Evolutionary conservation across 2,888 invertebrate species (phyloP).

Genomic region (Dascillus cervinus): DNA sequence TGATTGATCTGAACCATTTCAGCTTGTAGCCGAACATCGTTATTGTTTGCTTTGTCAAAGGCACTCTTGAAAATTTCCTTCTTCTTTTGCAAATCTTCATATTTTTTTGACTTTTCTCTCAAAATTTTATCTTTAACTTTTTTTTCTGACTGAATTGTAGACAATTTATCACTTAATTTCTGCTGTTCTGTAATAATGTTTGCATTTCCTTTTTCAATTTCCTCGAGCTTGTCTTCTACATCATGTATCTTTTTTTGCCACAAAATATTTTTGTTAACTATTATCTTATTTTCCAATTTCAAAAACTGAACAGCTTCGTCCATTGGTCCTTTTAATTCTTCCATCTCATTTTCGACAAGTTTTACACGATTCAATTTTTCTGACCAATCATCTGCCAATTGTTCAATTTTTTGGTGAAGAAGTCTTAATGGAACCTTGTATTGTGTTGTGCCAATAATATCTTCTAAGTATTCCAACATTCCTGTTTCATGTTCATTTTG

Average conservation of each 20-base stretch:
- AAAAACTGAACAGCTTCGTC: slow-evolving; percentile 71
- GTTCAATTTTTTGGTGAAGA: slow-evolving; percentile 68
- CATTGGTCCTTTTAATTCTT: slow-evolving; percentile 69
- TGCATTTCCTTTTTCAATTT: slow-evolving; percentile 46
- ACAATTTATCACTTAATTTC: slow-evolving; percentile 51
- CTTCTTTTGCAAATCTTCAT: slow-evolving; percentile 48
- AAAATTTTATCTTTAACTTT: slow-evolving; percentile 38
- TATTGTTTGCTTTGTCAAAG: slow-evolving; percentile 56
- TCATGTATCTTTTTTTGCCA: slow-evolving; percentile 61
- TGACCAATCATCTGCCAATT: slow-evolving; percentile 61
- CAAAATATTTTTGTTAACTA: slow-evolving; percentile 60
- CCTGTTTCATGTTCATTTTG: slow-evolving; percentile 81
- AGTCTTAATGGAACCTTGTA: slow-evolving; percentile 67
- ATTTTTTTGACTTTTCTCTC: slow-evolving; percentile 37
- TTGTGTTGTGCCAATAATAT: slow-evolving; percentile 88
- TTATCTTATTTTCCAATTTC: slow-evolving; percentile 68
- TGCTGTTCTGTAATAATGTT: slow-evolving; percentile 55
- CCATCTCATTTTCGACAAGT: slow-evolving; percentile 72
- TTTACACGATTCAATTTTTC: slow-evolving; percentile 82
- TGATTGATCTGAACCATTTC: slow-evolving; percentile 63
- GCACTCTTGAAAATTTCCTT: slow-evolving; percentile 55
- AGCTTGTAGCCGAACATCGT: slow-evolving; percentile 57
- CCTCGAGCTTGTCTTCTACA: slow-evolving; percentile 49
- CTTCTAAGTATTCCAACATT: slow-evolving; percentile 96
- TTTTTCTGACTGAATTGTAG: slow-evolving; percentile 46